A percentile compares a stretch with the other conserved stretches of the same genome.
Conservation (phyloP, 2,797 vertebrate genomes). For the Argya squamiceps region DNA sequence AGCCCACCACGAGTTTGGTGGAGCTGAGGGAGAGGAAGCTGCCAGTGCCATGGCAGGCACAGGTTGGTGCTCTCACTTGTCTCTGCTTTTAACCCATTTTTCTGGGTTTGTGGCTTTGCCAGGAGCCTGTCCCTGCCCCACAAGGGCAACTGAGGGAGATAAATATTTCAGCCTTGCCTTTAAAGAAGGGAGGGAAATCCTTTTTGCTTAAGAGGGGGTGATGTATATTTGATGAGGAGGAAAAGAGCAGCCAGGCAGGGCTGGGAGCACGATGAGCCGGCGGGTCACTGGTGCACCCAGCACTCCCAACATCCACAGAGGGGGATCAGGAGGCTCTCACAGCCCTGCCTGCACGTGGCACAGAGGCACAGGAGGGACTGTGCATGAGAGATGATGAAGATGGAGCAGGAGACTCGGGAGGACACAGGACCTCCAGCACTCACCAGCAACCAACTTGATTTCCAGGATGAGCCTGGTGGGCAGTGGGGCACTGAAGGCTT, state of each 20-base stretch:
- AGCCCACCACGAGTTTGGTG: background rate
- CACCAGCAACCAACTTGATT: rapidly evolving
- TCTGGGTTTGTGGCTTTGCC: background rate
- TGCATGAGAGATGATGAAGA: background rate
- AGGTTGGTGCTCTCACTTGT: background rate
- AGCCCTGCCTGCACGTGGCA: rapidly evolving
- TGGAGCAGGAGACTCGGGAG: background rate
- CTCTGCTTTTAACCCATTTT: background rate
- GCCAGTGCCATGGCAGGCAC: rapidly evolving
- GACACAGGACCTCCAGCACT: background rate
- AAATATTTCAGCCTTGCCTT: conserved; percentile 49
- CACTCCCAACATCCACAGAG: background rate
- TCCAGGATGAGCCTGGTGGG: background rate
- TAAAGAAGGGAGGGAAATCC: conserved; percentile 34
- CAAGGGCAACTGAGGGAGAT: background rate
- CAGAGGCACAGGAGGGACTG: background rate
- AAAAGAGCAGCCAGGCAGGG: background rate
- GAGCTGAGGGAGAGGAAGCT: background rate
- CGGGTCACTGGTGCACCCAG: background rate
- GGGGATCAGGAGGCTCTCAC: background rate
- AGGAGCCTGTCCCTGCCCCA: background rate
- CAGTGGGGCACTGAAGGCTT: background rate
- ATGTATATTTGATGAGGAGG: conserved; percentile 48
- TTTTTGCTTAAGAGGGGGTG: conserved; percentile 43
- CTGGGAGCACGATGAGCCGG: background rate